Conservation (phyloP, 2,888 invertebrate genomes). For the Cyclophora albipunctata region DNA sequence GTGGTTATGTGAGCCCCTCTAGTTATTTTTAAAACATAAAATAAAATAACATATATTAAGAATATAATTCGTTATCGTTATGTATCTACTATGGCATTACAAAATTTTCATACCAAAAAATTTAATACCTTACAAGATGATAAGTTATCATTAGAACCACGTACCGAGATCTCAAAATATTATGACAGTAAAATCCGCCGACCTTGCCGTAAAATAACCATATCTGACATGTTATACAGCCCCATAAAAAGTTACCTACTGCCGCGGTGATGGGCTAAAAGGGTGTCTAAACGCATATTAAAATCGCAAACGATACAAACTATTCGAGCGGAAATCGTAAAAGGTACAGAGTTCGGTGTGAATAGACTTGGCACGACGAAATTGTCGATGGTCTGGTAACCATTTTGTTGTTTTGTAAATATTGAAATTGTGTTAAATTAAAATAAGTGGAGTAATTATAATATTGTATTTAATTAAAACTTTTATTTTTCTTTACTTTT, state of each 20-base stretch:
- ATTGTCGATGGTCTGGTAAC: too few species aligned
- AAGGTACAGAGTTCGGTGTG: conserved; percentile 35
- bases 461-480: too few species aligned
- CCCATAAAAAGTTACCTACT: conserved; percentile 62
- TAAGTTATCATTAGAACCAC: conserved; percentile 46
- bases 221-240: conserved; percentile 67
- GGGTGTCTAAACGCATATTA: conserved; percentile 65
- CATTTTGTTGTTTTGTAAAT: too few species aligned
- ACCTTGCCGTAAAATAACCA: conserved; percentile 68
- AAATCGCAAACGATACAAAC: conserved; percentile 68
- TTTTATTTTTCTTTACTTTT: too few species aligned
- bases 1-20: too few species aligned
- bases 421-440: too few species aligned
- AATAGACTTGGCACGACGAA: not conserved
- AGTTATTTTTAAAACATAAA: too few species aligned
- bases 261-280: conserved; percentile 60
- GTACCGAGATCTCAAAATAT: conserved; percentile 67
- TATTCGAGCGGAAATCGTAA: conserved; percentile 67
- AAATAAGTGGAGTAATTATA: too few species aligned
- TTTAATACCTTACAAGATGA: not conserved
- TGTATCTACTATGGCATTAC: not conserved
- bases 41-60: too few species aligned
- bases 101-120: not conserved
- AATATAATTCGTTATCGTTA: not conserved
- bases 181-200: conserved; percentile 63